phyloP scores from a whole-genome alignment of 35 echinoderm and acorn worm genomes.

The Heliocidaris tuberculata region DNA sequence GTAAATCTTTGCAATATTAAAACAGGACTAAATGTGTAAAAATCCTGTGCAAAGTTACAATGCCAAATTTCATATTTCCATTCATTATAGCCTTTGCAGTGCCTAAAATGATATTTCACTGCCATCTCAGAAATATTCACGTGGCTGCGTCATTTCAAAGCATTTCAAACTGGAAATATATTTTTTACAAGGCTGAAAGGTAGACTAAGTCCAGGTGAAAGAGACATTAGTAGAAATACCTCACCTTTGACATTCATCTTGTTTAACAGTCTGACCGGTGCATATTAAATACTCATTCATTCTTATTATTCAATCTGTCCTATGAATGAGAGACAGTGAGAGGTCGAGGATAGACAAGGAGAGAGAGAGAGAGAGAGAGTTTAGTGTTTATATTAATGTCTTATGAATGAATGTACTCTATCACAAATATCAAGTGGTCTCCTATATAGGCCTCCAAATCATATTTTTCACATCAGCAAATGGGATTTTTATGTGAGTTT shows the following conservation, averaged over 20 bases:
- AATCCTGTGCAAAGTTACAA: too few relatives aligned
- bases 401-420: too few relatives aligned
- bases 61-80: too few relatives aligned
- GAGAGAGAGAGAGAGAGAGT: neutral
- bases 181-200: neutral
- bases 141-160: neutral
- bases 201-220: neutral
- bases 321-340: neutral
- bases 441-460: too few relatives aligned
- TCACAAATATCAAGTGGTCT: too few relatives aligned
- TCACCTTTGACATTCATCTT: slow-evolving; percentile 12
- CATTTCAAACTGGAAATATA: neutral
- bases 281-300: neutral
- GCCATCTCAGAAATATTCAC: neutral
- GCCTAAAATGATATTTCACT: too few relatives aligned
- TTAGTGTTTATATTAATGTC: too few relatives aligned
- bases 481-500: too few relatives aligned
- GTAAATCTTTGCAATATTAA: too few relatives aligned
- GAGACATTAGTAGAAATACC: slow-evolving; percentile 2
- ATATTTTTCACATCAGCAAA: too few relatives aligned
- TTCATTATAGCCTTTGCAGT: too few relatives aligned
- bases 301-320: slow-evolving; percentile 4
- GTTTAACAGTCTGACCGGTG: neutral
- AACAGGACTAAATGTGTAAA: too few relatives aligned
- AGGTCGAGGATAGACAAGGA: neutral